Evolutionary conservation across 2,888 invertebrate species (phyloP).

Genomic region (Drosophila tripunctata): DNA sequence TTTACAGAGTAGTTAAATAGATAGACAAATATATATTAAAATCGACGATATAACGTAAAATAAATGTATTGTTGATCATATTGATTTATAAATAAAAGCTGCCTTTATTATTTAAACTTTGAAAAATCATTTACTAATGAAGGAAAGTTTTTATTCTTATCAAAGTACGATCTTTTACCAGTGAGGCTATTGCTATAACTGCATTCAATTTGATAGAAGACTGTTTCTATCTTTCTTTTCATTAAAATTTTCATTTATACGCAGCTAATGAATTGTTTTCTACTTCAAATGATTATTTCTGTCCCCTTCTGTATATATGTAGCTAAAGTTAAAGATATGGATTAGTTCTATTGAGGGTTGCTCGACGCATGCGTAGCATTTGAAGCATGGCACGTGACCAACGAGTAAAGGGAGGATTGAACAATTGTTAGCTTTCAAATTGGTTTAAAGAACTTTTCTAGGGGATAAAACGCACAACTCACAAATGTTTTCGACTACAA

Average conservation of each 20-base stretch:
- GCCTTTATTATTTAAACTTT: no score
- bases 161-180: no score
- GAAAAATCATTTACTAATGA: no score
- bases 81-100: neutral
- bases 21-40: neutral
- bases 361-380: constrained; percentile 48
- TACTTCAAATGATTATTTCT: neutral
- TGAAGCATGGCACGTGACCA: constrained; percentile 29
- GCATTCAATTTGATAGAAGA: no score
- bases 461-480: constrained; percentile 3
- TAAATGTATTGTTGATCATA: neutral
- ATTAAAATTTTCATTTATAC: constrained; percentile 29
- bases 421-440: constrained; percentile 60
- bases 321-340: constrained; percentile 1
- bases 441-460: constrained; percentile 51
- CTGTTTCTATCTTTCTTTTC: neutral
- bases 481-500: constrained; percentile 11
- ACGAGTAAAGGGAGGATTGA: constrained; percentile 39
- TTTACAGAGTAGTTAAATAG: neutral
- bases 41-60: no score
- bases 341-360: constrained; percentile 45
- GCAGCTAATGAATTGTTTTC: constrained; percentile 43
- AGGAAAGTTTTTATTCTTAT: no score
- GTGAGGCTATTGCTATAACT: no score
- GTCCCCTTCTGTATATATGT: neutral